phyloP scores from a whole-genome alignment of 2,888 invertebrate species.

The Gortyna flavago region DNA sequence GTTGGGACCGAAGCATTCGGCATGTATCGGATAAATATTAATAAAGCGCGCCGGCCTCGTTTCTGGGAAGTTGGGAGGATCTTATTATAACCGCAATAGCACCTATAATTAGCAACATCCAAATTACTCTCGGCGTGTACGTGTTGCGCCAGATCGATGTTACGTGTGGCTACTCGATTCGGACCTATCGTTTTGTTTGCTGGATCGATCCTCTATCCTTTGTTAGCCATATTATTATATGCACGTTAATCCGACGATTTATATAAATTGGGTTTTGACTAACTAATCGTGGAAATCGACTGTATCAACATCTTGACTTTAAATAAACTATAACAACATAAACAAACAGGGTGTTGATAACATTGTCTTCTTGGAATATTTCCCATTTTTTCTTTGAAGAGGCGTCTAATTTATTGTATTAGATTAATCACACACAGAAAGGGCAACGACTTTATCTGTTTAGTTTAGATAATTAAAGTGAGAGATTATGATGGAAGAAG shows the following conservation, averaged over 20 bases:
- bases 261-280: conserved; percentile 35
- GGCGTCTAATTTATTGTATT: conserved; percentile 36
- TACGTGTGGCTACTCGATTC: conserved; percentile 83
- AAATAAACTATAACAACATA: conserved; percentile 14
- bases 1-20: conserved; percentile 83
- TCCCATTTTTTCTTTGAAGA: conserved; percentile 54
- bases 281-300: conserved; percentile 30
- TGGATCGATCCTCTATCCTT: conserved; percentile 73
- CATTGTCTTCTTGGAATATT: conserved; percentile 47
- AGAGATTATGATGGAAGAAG: conserved; percentile 44
- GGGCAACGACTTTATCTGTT: conserved; percentile 54
- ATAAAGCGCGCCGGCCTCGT: conserved; percentile 89
- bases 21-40: conserved; percentile 90
- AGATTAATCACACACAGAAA: conserved; percentile 52
- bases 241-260: conserved; percentile 60
- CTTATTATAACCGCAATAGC: conserved; percentile 90
- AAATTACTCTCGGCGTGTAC: conserved; percentile 87
- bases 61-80: conserved; percentile 90
- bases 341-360: conserved; percentile 6
- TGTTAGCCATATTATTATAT: conserved; percentile 72
- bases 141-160: conserved; percentile 84
- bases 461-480: conserved; percentile 42
- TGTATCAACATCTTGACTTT: conserved; percentile 21
- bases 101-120: conserved; percentile 89
- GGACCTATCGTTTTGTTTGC: conserved; percentile 76